Percentiles rank a stretch among this genome's conserved stretches.
Evolutionary conservation across 2,113 vertebrate genomes (phyloP).

Genomic region (Numenius arquata): DNA sequence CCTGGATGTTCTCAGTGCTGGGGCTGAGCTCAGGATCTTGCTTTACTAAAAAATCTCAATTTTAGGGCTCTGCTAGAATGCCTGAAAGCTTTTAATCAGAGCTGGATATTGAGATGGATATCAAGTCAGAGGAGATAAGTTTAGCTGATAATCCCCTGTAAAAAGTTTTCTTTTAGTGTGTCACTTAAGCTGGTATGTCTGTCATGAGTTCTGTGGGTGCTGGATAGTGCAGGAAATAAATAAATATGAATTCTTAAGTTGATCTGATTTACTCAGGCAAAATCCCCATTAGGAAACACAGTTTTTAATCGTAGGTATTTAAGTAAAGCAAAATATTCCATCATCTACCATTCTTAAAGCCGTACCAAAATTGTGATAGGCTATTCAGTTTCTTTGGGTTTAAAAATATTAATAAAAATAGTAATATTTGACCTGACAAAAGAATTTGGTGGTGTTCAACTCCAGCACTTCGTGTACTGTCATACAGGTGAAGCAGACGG

Average conservation of each 20-base stretch:
- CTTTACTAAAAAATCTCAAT: not conserved
- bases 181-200: not conserved
- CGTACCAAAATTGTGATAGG: not conserved
- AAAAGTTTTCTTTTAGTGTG: not conserved
- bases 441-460: conserved; percentile 6
- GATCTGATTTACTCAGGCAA: not conserved
- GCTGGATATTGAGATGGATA: not conserved
- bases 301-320: not conserved
- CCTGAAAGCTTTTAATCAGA: not conserved
- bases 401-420: not conserved
- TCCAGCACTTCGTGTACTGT: not conserved
- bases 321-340: not conserved
- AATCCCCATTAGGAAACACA: not conserved
- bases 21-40: not conserved
- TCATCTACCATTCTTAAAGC: not conserved
- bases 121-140: not conserved
- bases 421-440: not conserved
- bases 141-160: not conserved
- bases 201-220: not conserved
- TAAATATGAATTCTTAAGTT: not conserved
- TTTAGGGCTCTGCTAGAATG: not conserved
- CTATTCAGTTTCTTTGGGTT: not conserved
- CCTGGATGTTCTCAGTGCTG: not conserved
- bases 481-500: not conserved
- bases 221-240: not conserved